Conservation (phyloP, 2,888 invertebrate genomes). For the Drosophila fungiperda region DNA sequence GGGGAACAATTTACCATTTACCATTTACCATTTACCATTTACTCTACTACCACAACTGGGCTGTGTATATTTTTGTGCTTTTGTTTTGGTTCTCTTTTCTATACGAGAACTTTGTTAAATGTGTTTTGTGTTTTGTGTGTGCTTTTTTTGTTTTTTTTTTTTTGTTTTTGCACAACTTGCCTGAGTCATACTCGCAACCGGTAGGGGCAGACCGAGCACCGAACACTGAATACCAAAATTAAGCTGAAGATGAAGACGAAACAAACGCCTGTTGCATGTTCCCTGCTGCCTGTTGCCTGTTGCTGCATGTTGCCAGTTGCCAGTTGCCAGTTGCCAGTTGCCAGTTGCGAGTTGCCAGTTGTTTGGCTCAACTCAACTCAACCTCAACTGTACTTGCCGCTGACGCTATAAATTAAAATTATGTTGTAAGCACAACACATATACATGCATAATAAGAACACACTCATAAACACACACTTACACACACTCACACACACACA, state of each 20-base stretch:
- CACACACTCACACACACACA: slow-evolving; percentile 4
- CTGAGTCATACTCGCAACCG: slow-evolving; percentile 46
- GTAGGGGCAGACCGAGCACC: slow-evolving; percentile 14
- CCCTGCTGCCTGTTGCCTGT: slow-evolving; percentile 15
- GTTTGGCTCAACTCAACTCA: slow-evolving; percentile 44
- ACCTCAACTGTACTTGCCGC: slow-evolving; percentile 72
- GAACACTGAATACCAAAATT: slow-evolving; percentile 3
- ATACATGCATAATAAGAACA: slow-evolving; percentile 12
- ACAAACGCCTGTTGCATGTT: slow-evolving; percentile 50
- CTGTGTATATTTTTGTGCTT: slow-evolving; percentile 74
- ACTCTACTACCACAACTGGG: slow-evolving; percentile 1
- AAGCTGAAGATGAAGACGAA: slow-evolving; percentile 24
- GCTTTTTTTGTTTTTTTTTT: neutral
- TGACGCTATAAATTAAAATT: slow-evolving; percentile 76
- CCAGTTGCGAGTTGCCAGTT: slow-evolving; percentile 28
- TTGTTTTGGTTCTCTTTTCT: slow-evolving; percentile 76
- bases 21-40: slow-evolving; percentile 27
- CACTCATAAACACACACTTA: slow-evolving; percentile 6
- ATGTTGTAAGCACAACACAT: slow-evolving; percentile 73
- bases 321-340: slow-evolving; percentile 10
- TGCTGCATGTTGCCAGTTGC: neutral
- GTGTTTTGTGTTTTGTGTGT: neutral
- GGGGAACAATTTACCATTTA: slow-evolving; percentile 38
- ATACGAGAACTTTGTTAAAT: slow-evolving; percentile 34
- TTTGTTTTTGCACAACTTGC: slow-evolving; percentile 25